These are phyloP conservation scores for Oryzias javanicus DNA, from an alignment of 2,113 vertebrate genomes.

Conservation along the genomic window DNA sequence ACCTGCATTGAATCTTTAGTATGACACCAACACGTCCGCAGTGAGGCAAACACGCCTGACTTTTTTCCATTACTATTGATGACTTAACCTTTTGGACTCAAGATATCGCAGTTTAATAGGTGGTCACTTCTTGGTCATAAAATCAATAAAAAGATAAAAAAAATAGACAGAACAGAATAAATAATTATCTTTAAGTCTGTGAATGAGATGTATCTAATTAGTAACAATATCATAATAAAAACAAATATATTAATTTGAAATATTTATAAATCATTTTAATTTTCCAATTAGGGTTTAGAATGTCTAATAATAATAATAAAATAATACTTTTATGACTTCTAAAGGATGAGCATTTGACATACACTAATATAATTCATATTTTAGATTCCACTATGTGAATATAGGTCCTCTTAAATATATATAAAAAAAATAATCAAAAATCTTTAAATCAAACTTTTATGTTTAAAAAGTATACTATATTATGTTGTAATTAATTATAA, in stretches of 20 bases:
- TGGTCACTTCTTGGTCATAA: conserved; percentile 45
- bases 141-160: conserved; percentile 58
- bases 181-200: conserved; percentile 23
- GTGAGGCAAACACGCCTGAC: conserved; percentile 34
- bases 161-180: conserved; percentile 30
- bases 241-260: background rate
- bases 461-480: too few species aligned
- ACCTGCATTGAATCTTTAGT: conserved; percentile 10
- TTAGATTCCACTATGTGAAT: too few species aligned
- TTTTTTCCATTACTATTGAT: conserved; percentile 59
- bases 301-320: too few species aligned
- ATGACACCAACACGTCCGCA: conserved; percentile 8
- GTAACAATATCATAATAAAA: background rate
- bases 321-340: too few species aligned
- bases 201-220: conserved; percentile 1
- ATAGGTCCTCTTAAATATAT: too few species aligned
- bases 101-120: conserved; percentile 53
- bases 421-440: too few species aligned
- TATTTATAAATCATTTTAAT: too few species aligned
- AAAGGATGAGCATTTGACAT: too few species aligned
- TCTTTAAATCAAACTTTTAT: too few species aligned
- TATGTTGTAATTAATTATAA: too few species aligned
- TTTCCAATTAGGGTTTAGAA: too few species aligned
- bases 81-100: conserved; percentile 64
- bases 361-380: too few species aligned